A percentile compares a stretch with the other conserved stretches of the same genome.
Evolutionary conservation across 2,888 invertebrate species (phyloP).

Genomic region (Leptinotarsa haldemani): DNA sequence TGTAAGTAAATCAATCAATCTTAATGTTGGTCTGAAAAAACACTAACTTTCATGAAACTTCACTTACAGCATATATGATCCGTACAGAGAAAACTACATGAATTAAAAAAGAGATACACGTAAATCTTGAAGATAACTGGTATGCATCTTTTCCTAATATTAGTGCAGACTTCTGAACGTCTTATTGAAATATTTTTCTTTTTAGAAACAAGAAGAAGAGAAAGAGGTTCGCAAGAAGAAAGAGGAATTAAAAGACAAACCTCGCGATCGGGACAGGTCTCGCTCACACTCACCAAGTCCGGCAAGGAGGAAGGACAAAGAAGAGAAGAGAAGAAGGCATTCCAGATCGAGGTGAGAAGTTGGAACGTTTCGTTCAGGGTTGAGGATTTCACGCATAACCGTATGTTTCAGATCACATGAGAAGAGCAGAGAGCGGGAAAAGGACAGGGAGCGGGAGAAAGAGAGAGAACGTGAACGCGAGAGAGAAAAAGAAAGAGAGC

Average conservation of each 20-base stretch:
- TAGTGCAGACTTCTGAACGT: background rate
- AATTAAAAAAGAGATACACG: slow-evolving; percentile 1
- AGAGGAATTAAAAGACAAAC: slow-evolving; percentile 66
- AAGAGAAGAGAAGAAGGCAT: slow-evolving; percentile 62
- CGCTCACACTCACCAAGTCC: slow-evolving; percentile 63
- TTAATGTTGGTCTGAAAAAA: background rate
- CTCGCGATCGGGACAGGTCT: slow-evolving; percentile 55
- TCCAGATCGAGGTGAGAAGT: slow-evolving; percentile 66
- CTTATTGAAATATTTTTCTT: slow-evolving; percentile 59
- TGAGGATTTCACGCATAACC: background rate
- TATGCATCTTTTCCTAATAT: slow-evolving; percentile 49
- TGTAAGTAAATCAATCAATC: background rate
- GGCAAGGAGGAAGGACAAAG: slow-evolving; percentile 59
- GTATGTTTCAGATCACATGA: slow-evolving; percentile 61
- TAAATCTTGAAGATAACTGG: slow-evolving; percentile 48
- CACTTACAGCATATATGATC: slow-evolving; percentile 13
- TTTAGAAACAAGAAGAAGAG: slow-evolving; percentile 81
- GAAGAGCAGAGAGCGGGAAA: slow-evolving; percentile 62
- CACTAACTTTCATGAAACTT: slow-evolving; percentile 8
- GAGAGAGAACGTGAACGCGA: slow-evolving; percentile 64
- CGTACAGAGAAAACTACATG: slow-evolving; percentile 1
- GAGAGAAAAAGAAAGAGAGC: slow-evolving; percentile 66
- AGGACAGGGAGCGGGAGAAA: slow-evolving; percentile 62
- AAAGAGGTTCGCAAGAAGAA: slow-evolving; percentile 76
- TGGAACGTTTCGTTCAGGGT: background rate